Conservation (phyloP, 2,797 vertebrate species). For the Hemibagrus guttatus region DNA sequence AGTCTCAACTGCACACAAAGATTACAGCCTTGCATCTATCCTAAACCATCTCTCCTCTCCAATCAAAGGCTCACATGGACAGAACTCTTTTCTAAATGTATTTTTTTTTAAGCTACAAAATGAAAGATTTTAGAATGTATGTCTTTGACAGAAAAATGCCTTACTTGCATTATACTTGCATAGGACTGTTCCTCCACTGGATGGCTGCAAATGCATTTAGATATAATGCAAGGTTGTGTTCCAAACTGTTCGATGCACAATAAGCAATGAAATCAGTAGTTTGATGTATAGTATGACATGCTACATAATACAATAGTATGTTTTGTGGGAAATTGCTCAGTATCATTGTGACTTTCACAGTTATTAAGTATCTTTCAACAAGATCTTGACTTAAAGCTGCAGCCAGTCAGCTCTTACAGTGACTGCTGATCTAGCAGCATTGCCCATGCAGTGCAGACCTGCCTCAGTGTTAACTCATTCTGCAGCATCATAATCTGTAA, state of each 20-base stretch:
- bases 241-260: neutral
- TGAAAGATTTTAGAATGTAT: neutral
- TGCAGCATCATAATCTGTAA: neutral
- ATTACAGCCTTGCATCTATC: slow-evolving; percentile 42
- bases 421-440: neutral
- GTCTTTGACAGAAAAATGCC: neutral
- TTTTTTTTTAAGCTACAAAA: neutral
- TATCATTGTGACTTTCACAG: neutral
- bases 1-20: slow-evolving; percentile 24
- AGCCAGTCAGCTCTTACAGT: neutral
- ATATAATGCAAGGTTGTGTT: neutral
- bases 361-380: neutral
- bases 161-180: neutral
- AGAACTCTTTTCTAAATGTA: neutral
- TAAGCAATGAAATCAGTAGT: neutral
- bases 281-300: too few species aligned
- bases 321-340: too few species aligned
- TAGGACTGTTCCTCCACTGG: neutral
- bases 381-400: neutral
- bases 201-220: neutral
- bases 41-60: neutral
- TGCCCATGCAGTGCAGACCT: neutral
- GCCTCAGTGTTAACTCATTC: neutral
- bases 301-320: too few species aligned
- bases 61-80: neutral